These are phyloP conservation scores for Melitaea athalia DNA, from an alignment of 2,888 invertebrate species.

Conservation along the genomic window DNA sequence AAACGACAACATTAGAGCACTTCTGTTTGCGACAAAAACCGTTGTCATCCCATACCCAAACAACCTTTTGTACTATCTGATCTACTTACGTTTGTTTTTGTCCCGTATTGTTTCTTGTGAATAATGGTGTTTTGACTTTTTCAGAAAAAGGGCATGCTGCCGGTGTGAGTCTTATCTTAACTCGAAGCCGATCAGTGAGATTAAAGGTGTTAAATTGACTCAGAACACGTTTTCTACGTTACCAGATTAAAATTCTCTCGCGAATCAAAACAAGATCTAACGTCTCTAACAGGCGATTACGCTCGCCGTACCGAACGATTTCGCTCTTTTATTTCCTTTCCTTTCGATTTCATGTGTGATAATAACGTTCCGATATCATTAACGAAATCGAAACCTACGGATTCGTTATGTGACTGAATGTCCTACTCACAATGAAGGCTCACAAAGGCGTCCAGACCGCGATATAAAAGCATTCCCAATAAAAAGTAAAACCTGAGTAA, in stretches of 20 bases:
- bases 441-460: slow-evolving; percentile 74
- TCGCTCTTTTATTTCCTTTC: slow-evolving; percentile 56
- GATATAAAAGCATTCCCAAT: slow-evolving; percentile 71
- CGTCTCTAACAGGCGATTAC: slow-evolving; percentile 11
- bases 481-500: slow-evolving; percentile 78
- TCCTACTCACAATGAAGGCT: slow-evolving; percentile 66
- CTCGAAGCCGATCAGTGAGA: slow-evolving; percentile 55
- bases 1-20: slow-evolving; percentile 25
- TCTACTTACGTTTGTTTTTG: slow-evolving; percentile 72
- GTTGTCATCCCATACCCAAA: slow-evolving; percentile 68
- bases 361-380: slow-evolving; percentile 77
- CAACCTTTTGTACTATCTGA: slow-evolving; percentile 74
- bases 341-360: slow-evolving; percentile 75
- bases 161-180: slow-evolving; percentile 59
- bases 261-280: slow-evolving; percentile 12
- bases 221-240: slow-evolving; percentile 52
- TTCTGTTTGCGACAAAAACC: slow-evolving; percentile 56
- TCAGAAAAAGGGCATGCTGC: slow-evolving; percentile 58
- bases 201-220: slow-evolving; percentile 65
- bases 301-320: slow-evolving; percentile 23
- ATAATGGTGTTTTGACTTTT: slow-evolving; percentile 66
- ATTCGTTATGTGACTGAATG: slow-evolving; percentile 75
- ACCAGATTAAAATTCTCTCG: slow-evolving; percentile 47
- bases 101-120: slow-evolving; percentile 66
- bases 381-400: slow-evolving; percentile 81